Percentiles rank a stretch among this genome's conserved stretches.
Conservation (phyloP, 1,140 invertebrate genomes). For the Samia ricini region DNA sequence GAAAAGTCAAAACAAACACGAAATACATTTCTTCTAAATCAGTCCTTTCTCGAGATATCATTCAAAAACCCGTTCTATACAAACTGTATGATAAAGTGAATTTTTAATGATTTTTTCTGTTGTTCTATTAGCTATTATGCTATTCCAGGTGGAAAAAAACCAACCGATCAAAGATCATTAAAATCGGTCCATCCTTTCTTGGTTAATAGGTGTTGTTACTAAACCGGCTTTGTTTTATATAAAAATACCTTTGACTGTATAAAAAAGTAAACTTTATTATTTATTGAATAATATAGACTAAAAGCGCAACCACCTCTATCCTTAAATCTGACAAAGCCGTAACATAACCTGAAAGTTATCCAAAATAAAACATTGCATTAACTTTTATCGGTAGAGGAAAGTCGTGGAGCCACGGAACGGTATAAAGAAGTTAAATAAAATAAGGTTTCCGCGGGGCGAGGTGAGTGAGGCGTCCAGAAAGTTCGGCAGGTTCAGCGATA, state of each 20-base stretch:
- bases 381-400: conserved; percentile 31
- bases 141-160: too few species aligned
- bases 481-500: conserved; percentile 61
- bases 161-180: too few species aligned
- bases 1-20: too few species aligned
- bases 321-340: conserved; percentile 8
- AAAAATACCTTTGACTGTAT: not conserved
- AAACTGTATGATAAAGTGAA: too few species aligned
- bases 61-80: too few species aligned
- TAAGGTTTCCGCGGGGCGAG: conserved; percentile 45
- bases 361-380: conserved; percentile 29
- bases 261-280: not conserved
- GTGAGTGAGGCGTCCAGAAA: conserved; percentile 56
- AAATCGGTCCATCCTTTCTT: too few species aligned
- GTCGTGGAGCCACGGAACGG: conserved; percentile 32
- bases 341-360: conserved; percentile 17
- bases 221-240: too few species aligned
- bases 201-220: too few species aligned
- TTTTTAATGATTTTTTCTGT: too few species aligned
- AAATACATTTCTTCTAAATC: too few species aligned
- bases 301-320: not conserved
- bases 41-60: too few species aligned
- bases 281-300: not conserved
- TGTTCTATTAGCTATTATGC: too few species aligned
- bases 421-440: conserved; percentile 61